These are phyloP conservation scores for Bombus vancouverensis DNA, from an alignment of 1,140 invertebrate genomes.

Conservation along the genomic window DNA sequence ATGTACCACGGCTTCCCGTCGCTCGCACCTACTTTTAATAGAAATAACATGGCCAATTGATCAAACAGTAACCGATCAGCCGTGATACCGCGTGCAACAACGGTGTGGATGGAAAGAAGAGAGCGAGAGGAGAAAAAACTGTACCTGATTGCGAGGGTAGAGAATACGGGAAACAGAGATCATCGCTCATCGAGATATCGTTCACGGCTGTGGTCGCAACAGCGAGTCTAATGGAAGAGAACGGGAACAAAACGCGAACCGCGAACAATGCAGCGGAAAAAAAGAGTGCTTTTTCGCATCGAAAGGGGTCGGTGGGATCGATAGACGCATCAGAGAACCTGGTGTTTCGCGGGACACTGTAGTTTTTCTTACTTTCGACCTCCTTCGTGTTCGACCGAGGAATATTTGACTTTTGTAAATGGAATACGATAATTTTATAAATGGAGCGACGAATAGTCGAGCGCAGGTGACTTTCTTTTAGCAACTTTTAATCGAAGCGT, in stretches of 20 bases:
- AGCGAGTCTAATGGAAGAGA: constrained; percentile 43
- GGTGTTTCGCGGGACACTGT: neutral
- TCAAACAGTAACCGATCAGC: constrained; percentile 49
- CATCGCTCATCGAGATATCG: constrained; percentile 45
- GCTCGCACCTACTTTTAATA: constrained; percentile 57
- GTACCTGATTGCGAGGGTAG: neutral
- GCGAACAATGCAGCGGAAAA: constrained; percentile 37
- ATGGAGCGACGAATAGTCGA: no score
- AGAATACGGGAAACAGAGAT: constrained; percentile 38
- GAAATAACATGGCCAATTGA: constrained; percentile 65
- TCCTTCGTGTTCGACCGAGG: neutral
- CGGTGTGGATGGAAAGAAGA: neutral
- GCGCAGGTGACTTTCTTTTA: no score
- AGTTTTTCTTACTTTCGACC: neutral
- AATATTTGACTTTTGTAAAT: neutral
- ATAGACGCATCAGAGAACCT: constrained; percentile 6
- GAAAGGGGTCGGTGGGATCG: constrained; percentile 20
- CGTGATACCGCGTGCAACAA: constrained; percentile 23
- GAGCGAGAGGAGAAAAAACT: neutral
- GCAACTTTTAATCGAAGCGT: no score
- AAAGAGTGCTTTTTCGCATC: constrained; percentile 26
- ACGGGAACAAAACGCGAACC: constrained; percentile 39
- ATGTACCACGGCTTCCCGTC: constrained; percentile 31
- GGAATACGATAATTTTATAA: no score
- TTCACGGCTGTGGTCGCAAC: constrained; percentile 31